Percentiles rank a stretch among this genome's conserved stretches.
Conservation (phyloP, 2,888 invertebrate genomes). For the Hyposoter dolosus region DNA sequence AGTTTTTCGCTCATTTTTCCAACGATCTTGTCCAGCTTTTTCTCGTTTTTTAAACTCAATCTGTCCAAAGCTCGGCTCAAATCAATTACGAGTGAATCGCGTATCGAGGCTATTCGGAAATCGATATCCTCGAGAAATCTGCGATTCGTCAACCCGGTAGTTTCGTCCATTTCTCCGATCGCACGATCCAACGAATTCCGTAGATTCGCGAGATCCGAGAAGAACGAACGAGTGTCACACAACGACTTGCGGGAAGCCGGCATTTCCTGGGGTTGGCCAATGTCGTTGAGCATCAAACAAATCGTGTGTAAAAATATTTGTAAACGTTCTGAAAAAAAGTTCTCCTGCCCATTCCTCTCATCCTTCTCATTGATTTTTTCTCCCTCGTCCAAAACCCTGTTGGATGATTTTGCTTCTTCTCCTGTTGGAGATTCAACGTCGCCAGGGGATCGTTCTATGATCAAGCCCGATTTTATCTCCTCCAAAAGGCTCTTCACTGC, state of each 20-base stretch:
- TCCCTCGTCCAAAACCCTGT: not conserved
- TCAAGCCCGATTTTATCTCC: slow-evolving; percentile 1
- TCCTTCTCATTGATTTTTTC: not conserved
- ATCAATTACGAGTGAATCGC: slow-evolving; percentile 46
- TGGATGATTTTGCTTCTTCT: not conserved
- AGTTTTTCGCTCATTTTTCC: slow-evolving; percentile 44
- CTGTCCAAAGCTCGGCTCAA: slow-evolving; percentile 46
- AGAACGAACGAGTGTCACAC: slow-evolving; percentile 31
- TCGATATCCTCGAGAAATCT: slow-evolving; percentile 50
- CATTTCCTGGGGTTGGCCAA: slow-evolving; percentile 11
- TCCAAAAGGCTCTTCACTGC: slow-evolving; percentile 2
- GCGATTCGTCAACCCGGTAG: slow-evolving; percentile 31
- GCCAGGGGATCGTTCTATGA: not conserved
- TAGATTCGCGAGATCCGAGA: slow-evolving; percentile 36
- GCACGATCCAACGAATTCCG: slow-evolving; percentile 35
- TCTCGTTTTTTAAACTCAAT: slow-evolving; percentile 41
- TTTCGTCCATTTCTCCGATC: slow-evolving; percentile 35
- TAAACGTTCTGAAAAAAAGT: slow-evolving; percentile 20
- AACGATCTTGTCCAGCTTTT: slow-evolving; percentile 50
- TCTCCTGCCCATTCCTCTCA: not conserved
- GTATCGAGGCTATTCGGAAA: slow-evolving; percentile 38
- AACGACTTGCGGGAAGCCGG: not conserved
- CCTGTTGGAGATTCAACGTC: not conserved
- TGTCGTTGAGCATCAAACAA: slow-evolving; percentile 46
- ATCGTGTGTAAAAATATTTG: slow-evolving; percentile 53